A percentile compares a stretch with the other conserved stretches of the same genome.
These are phyloP conservation scores for Anas bernieri DNA, from an alignment of 2,797 vertebrate species.

Conservation along the genomic window DNA sequence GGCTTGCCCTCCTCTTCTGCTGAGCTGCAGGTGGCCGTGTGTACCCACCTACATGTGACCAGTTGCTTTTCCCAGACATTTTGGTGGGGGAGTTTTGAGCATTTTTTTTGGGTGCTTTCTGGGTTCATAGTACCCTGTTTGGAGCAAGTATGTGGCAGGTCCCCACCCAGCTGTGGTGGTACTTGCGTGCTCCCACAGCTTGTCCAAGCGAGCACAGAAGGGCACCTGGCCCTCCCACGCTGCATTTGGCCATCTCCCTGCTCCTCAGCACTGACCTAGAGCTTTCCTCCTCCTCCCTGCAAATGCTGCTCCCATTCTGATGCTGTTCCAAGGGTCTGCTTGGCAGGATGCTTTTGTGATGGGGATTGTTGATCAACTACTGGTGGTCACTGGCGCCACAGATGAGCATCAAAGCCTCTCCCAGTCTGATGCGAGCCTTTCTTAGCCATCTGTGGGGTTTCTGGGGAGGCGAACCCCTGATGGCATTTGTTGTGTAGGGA, in stretches of 20 bases:
- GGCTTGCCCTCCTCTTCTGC: not conserved
- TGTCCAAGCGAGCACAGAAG: rapidly evolving
- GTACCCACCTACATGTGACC: not conserved
- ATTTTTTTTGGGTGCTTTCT: not conserved
- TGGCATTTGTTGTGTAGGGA: slow-evolving; percentile 75
- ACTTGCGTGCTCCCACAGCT: not conserved
- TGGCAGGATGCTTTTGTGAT: rapidly evolving
- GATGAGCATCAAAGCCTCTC: rapidly evolving
- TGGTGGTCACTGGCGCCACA: rapidly evolving
- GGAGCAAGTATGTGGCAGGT: not conserved
- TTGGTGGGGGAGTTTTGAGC: not conserved
- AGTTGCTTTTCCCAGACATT: not conserved
- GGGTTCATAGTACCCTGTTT: rapidly evolving
- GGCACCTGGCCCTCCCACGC: rapidly evolving
- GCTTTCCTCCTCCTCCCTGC: rapidly evolving
- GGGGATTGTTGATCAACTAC: not conserved
- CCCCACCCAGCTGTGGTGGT: not conserved
- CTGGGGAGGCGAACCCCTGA: rapidly evolving
- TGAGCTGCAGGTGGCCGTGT: not conserved
- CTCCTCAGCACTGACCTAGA: not conserved
- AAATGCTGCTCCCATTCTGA: not conserved
- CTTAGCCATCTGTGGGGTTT: rapidly evolving
- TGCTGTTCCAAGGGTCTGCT: rapidly evolving
- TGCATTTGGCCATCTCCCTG: rapidly evolving
- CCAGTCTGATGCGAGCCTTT: rapidly evolving